phyloP scores from a whole-genome alignment of 2,888 invertebrate genomes.

The Pristionchus japonicus region DNA sequence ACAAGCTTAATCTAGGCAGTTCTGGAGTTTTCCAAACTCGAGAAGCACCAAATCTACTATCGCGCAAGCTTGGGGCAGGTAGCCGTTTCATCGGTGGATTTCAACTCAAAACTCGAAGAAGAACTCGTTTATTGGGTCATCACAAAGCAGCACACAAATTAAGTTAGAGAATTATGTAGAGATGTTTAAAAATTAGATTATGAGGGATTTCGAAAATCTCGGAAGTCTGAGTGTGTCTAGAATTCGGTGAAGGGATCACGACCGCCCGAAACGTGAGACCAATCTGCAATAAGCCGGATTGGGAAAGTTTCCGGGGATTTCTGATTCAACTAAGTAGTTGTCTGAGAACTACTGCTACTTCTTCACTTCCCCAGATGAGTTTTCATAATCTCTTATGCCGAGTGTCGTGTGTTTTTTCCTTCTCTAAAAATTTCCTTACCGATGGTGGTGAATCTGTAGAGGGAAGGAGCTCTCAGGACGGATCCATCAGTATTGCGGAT shows the following conservation, averaged over 20 bases:
- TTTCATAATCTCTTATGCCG: no score
- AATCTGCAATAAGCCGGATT: conserved; percentile 4
- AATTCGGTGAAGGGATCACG: conserved; percentile 40
- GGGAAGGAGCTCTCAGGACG: conserved; percentile 63
- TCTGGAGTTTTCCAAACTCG: no score
- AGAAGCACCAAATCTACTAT: no score
- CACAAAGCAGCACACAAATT: conserved; percentile 17
- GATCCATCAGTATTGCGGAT: conserved; percentile 67
- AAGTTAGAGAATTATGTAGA: no score
- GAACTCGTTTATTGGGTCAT: conserved; percentile 4
- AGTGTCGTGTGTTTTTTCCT: no score
- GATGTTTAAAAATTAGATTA: no score
- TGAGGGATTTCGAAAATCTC: neutral
- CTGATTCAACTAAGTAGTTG: neutral
- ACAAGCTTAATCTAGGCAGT: no score
- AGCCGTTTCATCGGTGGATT: conserved; percentile 7
- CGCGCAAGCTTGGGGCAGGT: neutral
- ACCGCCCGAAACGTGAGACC: neutral
- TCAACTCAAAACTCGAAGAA: neutral
- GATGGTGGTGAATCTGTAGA: conserved; percentile 72
- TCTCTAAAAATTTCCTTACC: conserved; percentile 54
- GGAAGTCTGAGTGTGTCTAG: neutral
- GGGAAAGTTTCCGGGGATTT: neutral
- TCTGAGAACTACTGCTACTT: no score
- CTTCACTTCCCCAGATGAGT: neutral